Base-by-base conservation (phyloP, 2,888 invertebrate species). In the Flabesymbios commensalis region DNA sequence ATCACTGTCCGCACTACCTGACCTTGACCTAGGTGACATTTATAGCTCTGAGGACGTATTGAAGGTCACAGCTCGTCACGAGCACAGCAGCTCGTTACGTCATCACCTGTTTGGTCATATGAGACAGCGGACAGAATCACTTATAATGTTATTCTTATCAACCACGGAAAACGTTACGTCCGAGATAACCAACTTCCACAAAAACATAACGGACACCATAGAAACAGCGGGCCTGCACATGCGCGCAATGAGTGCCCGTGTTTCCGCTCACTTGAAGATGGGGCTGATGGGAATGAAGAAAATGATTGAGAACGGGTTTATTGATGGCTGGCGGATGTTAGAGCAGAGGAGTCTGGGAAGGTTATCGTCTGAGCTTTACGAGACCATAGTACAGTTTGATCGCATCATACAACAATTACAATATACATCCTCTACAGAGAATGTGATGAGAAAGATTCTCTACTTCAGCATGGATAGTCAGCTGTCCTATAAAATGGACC, bases 401-500 rank as follows among this genome's bases (percentile, higher is more conserved):
- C 28, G 64, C 24, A 39, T 53, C 7, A 31, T 65, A 4, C 56
- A 59, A 28, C 49, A 63, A 47, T 33, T 65, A 24, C 29, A 41
- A 17, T 57, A 43, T 29, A 45, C 62, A 1, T 49, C 62, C 2
- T 17, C 59, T 2, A 19, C 42, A 3, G 66, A 66, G 22, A 47
- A 55, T 5, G 47, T 43, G 26, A 45, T 56, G 22, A 41, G 66
- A 3, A 66, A 49, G 47, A 49, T 60, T 2, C 28, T 65, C n/a
- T 65, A 59, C 54, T 55, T 59, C 55, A 49, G 47, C 26, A 47
- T 55, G 26, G 63, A 65, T 24, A 52, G 41, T 26, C 42, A 41
- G 53, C 57, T 65, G 26, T 63, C 62, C 3, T 56, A 29, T 7
- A 57, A 53, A 26, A 36, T 65, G 19, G 59, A 63, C n/a, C 49